Evolutionary conservation across 2,888 invertebrate genomes (phyloP).

Genomic region (Endomychus coccineus): DNA sequence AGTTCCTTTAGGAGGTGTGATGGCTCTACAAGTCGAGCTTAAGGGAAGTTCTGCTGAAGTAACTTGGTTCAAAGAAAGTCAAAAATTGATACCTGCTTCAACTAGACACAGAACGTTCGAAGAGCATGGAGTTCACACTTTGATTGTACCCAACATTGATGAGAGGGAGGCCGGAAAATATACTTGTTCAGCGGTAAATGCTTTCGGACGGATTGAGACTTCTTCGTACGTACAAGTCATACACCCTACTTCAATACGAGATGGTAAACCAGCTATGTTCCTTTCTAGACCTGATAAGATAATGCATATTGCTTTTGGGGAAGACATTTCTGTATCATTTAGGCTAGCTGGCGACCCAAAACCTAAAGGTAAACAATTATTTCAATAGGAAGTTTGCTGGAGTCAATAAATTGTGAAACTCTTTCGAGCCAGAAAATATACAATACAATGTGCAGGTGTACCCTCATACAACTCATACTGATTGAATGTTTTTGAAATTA

Average conservation of each 20-base stretch:
- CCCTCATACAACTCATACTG: too few species aligned
- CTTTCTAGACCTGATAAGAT: constrained; percentile 71
- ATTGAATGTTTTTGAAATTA: too few species aligned
- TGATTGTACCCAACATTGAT: constrained; percentile 65
- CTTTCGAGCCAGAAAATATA: too few species aligned
- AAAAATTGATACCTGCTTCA: constrained; percentile 51
- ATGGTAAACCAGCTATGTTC: constrained; percentile 72
- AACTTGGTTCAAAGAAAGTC: constrained; percentile 62
- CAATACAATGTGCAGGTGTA: too few species aligned
- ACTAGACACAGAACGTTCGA: constrained; percentile 62
- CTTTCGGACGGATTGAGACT: constrained; percentile 65
- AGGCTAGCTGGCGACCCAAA: constrained; percentile 76
- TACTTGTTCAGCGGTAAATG: constrained; percentile 68
- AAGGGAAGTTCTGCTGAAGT: constrained; percentile 65
- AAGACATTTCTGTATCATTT: constrained; percentile 77
- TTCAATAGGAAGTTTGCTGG: too few species aligned
- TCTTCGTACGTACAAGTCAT: constrained; percentile 65
- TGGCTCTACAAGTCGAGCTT: constrained; percentile 75
- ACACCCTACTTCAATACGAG: constrained; percentile 50
- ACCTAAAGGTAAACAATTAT: constrained; percentile 84
- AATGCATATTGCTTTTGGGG: constrained; percentile 66
- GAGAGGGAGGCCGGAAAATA: constrained; percentile 69
- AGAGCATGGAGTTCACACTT: constrained; percentile 62
- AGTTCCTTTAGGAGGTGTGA: constrained; percentile 69
- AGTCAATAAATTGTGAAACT: too few species aligned